These are phyloP conservation scores for Propithecus deckenii DNA, from an alignment of 2,797 vertebrate genomes.

Conservation along the genomic window DNA sequence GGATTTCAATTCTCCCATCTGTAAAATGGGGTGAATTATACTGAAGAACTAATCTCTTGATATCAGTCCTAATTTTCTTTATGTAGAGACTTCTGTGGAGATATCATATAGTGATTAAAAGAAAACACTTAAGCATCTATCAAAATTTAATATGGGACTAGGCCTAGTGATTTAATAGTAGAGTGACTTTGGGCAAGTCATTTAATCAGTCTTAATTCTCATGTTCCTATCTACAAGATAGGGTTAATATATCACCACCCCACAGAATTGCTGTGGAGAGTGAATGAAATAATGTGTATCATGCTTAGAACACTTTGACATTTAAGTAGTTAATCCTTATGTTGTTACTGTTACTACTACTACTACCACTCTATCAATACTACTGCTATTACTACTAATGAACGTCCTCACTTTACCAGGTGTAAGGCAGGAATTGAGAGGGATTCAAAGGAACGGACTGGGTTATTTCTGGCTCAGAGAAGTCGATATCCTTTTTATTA, in stretches of 20 bases:
- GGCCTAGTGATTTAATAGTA: background rate
- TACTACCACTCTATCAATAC: background rate
- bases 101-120: background rate
- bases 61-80: background rate
- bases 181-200: background rate
- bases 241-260: background rate
- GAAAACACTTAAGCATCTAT: background rate
- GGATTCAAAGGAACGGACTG: background rate
- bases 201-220: background rate
- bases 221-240: background rate
- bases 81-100: background rate
- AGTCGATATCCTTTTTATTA: constrained; percentile 45
- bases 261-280: background rate
- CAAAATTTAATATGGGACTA: background rate
- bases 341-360: background rate
- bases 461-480: background rate
- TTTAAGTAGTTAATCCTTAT: background rate
- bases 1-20: background rate
- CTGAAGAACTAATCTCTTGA: background rate
- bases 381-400: background rate
- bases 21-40: background rate
- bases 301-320: background rate
- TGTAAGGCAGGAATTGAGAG: background rate
- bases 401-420: background rate
- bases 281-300: background rate